Base-by-base conservation (phyloP, 2,797 vertebrate genomes). In the Pelochelys cantorii region DNA sequence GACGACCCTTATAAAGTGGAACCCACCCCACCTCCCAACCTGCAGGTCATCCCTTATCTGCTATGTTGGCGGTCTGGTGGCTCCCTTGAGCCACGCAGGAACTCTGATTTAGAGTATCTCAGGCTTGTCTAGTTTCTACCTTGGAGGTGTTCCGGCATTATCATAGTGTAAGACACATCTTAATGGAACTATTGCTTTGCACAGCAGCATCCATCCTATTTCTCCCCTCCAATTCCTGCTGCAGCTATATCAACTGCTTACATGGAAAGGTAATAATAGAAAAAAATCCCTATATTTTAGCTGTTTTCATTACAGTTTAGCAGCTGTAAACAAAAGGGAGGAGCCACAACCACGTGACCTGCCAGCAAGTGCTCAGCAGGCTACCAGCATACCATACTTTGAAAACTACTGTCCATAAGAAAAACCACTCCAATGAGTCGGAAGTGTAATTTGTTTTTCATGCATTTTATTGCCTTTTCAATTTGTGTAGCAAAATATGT, bases 51-150 rank as follows among this genome's bases (percentile, higher is more conserved):
- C 42, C 42, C 42, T 48, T 48, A 48, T 48, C 42, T 48, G 7
- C 42, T 48, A 48, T 48, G 42, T 48, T 48, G 42, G 42, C 8
- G 8, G 42, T 48, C 42, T 48, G 42, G 42, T 48, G 42, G 42
- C 42, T 9, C 42, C 42, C 42, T 48, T 48, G 42, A 48, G 42
- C 42, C 42, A 48, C 2, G 42, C 42, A 48, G 42, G 42, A 48
- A 25, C 83, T 94, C 54, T 83, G 8, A 90, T 85, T 92, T 84
- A 89, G 56, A 81, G 90, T 89, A 74, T 91, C 31, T 80, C 71
- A 82, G 59, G 4, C 23, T 93, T 93, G 93, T 60, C 68, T 34
- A 54, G 54, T 8, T 88, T 91, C 17, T 71, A 48, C 5, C 15
- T 86, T 48, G 62, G 84, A 90, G 42, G 82, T 77, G 3, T 81